Conservation (phyloP, 2,888 invertebrate species). For the Trilocha varians region DNA sequence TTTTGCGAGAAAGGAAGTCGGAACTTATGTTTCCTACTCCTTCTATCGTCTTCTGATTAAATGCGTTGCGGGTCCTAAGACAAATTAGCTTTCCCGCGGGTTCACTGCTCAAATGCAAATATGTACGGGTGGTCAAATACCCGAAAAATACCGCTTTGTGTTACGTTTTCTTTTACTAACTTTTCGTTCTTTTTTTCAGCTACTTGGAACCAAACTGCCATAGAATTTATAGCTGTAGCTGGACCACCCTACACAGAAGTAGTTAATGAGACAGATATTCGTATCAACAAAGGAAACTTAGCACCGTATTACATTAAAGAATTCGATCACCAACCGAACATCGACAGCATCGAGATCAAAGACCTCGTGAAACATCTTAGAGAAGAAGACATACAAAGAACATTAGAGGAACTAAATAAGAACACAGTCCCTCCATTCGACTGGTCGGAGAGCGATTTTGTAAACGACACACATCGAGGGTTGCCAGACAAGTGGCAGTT, state of each 20-base stretch:
- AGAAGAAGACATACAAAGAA: slow-evolving; percentile 48
- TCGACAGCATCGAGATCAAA: slow-evolving; percentile 49
- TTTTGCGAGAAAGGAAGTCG: too few species aligned
- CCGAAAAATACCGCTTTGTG: too few species aligned
- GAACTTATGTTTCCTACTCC: too few species aligned
- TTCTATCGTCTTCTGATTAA: too few species aligned
- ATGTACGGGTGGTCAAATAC: too few species aligned
- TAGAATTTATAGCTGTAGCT: slow-evolving; percentile 49
- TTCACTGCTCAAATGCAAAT: too few species aligned
- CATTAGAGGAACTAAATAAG: slow-evolving; percentile 42
- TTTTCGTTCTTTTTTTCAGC: slow-evolving; percentile 16
- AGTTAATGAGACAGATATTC: slow-evolving; percentile 25
- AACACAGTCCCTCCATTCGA: slow-evolving; percentile 75
- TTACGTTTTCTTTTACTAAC: too few species aligned
- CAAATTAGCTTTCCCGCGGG: too few species aligned
- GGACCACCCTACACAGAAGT: slow-evolving; percentile 52
- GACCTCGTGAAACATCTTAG: slow-evolving; percentile 50
- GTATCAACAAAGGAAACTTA: slow-evolving; percentile 54
- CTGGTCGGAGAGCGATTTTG: slow-evolving; percentile 81
- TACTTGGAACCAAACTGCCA: slow-evolving; percentile 18
- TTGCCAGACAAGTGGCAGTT: slow-evolving; percentile 85
- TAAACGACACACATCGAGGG: slow-evolving; percentile 75
- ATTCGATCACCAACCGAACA: slow-evolving; percentile 48
- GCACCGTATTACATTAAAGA: slow-evolving; percentile 57
- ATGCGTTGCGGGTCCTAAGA: too few species aligned